Evolutionary conservation across 2,113 vertebrate genomes (phyloP).

Genomic region (Lampris megalopsis): DNA sequence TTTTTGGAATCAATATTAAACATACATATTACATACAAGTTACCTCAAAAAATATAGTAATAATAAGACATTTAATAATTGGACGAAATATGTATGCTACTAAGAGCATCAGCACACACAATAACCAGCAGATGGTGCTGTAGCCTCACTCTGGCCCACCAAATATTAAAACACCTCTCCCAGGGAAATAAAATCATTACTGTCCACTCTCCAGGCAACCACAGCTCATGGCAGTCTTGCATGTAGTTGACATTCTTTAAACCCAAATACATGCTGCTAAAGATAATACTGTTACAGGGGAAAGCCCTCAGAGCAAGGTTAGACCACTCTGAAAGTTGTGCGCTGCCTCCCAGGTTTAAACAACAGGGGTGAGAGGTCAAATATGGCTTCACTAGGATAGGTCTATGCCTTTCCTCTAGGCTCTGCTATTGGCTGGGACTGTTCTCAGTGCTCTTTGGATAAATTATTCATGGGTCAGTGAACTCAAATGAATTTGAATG

Average conservation of each 20-base stretch:
- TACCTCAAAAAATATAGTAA: too few species aligned
- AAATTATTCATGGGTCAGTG: slow-evolving; percentile 72
- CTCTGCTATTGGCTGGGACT: slow-evolving; percentile 51
- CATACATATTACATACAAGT: too few species aligned
- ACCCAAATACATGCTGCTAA: slow-evolving; percentile 68
- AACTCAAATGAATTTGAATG: slow-evolving; percentile 61
- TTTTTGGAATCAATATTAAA: too few species aligned
- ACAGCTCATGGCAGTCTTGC: slow-evolving; percentile 69
- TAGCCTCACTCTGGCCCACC: slow-evolving; percentile 12
- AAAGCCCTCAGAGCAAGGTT: slow-evolving; percentile 77
- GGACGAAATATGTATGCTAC: too few species aligned
- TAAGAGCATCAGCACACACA: too few species aligned
- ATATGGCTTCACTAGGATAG: slow-evolving; percentile 54
- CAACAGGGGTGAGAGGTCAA: slow-evolving; percentile 74
- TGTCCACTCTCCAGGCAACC: slow-evolving; percentile 56
- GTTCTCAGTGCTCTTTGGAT: slow-evolving; percentile 48
- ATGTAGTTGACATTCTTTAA: slow-evolving; percentile 74
- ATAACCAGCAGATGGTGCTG: slow-evolving; percentile 67
- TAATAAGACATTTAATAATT: too few species aligned
- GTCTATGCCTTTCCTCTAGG: slow-evolving; percentile 70
- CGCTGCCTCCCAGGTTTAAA: slow-evolving; percentile 63
- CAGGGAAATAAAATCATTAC: slow-evolving; percentile 46
- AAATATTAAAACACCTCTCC: slow-evolving; percentile 56
- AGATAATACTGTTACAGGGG: slow-evolving; percentile 66
- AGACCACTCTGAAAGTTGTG: slow-evolving; percentile 64